Conservation (phyloP, 2,797 vertebrate species). For the Hyperoplus immaculatus region DNA sequence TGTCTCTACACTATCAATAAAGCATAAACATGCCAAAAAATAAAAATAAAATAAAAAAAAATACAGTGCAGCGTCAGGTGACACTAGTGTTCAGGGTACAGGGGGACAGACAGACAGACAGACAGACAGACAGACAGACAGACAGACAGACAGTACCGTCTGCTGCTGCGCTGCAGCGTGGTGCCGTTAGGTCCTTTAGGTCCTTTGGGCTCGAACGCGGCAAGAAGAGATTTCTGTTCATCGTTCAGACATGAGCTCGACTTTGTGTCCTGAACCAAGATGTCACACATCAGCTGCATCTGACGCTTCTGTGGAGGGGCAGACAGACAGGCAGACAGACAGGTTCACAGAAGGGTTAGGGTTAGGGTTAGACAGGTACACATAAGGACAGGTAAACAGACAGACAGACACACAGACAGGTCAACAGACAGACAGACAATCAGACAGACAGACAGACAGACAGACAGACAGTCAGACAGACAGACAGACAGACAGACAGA, state of each 20-base stretch:
- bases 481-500: background rate
- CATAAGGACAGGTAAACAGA: background rate
- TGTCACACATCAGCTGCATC: conserved; percentile 86
- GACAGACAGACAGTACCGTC: conserved; percentile 39
- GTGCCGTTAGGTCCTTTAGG: conserved; percentile 18
- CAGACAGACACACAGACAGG: background rate
- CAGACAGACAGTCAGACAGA: background rate
- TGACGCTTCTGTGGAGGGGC: conserved; percentile 78
- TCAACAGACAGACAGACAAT: background rate
- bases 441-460: no score
- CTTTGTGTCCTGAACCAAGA: conserved; percentile 83
- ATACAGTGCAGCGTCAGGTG: no score
- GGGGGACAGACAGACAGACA: no score
- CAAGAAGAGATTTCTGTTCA: conserved; percentile 82
- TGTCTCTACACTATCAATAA: no score
- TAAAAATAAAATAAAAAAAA: no score
- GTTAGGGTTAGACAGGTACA: no score
- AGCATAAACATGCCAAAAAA: no score
- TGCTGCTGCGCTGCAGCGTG: conserved; percentile 67
- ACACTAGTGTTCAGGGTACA: no score
- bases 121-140: no score
- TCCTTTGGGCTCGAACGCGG: conserved; percentile 75
- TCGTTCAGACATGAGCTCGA: conserved; percentile 80
- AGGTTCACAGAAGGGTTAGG: background rate
- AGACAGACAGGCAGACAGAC: background rate